Percentiles rank a stretch among this genome's conserved stretches.
Evolutionary conservation across 2,888 invertebrate genomes (phyloP).

Genomic region (Cepaea hortensis): DNA sequence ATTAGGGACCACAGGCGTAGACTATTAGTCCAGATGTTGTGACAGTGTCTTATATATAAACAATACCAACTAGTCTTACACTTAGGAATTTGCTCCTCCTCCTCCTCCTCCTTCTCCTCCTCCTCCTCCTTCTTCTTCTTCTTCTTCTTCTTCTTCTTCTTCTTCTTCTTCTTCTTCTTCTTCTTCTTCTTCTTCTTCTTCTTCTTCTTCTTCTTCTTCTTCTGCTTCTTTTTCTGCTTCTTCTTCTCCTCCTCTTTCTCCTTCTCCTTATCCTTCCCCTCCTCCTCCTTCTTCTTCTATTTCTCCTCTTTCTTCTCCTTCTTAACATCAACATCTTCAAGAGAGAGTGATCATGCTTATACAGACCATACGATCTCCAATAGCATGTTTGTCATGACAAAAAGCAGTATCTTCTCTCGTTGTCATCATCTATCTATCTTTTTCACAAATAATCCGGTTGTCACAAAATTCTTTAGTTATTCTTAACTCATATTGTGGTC

Average conservation of each 20-base stretch:
- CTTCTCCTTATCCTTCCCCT: neutral
- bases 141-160: neutral
- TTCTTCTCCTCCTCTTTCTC: slow-evolving; percentile 21
- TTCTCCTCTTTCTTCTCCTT: neutral
- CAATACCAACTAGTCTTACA: too few relatives aligned
- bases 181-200: neutral
- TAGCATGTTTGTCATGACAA: too few relatives aligned
- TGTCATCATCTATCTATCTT: neutral
- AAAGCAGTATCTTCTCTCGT: neutral
- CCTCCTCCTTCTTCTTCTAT: slow-evolving; percentile 14
- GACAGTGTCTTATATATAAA: too few relatives aligned
- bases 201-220: neutral
- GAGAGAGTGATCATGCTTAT: too few relatives aligned
- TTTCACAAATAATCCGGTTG: neutral
- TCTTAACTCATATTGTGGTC: too few relatives aligned
- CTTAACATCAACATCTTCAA: neutral
- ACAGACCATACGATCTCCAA: too few relatives aligned
- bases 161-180: neutral
- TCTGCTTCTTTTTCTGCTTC: neutral
- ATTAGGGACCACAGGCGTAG: too few relatives aligned
- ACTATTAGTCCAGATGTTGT: too few relatives aligned
- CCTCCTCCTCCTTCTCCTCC: neutral
- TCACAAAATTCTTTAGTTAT: too few relatives aligned
- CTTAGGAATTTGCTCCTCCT: neutral
- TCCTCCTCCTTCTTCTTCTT: neutral